Evolutionary conservation across 2,113 vertebrate species (phyloP), one percentile per base, ranked within the genome.

Genomic region (Oceanodroma tethys): DNA sequence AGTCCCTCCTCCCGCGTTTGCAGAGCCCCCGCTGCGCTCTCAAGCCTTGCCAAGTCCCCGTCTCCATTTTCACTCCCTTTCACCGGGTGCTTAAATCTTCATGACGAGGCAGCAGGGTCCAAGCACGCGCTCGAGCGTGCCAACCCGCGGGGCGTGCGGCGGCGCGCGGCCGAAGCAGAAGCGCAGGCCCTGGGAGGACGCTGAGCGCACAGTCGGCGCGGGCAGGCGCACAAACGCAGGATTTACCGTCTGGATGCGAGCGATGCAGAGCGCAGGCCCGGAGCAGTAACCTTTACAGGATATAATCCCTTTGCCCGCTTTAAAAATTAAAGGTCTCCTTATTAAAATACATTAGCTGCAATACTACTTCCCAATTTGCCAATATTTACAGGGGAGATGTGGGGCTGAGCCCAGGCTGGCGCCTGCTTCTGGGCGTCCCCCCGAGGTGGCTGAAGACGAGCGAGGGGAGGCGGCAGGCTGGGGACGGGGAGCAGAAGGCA

Each of bases 101-200:
- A 4, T 3, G 2, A 7, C 10, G 21, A 66, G 65, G 68, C 88
- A 89, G 55, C 22, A 13, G 43, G 43, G 58, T 18, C 58, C 48
- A 38, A 73, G 74, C 45, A 29, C 3, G 0, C 5, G 6, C 67
- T 58, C 2, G 2, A 2, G 1, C 10, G 4, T 18, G 6, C 34
- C 47, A 9, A 1, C 55, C 55, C 12, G 4, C 2, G 11, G 83
- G 62, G 20, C 4, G 38, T 3, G 42, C 19, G 6, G 2, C 10
- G 9, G 56, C 10, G 5, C 16, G 10, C 1, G 16, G 80, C 48
- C 5, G 13, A 12, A 40, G 86, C 63, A 18, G 72, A 26, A 14
- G 4, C 86, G 30, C 7, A 12, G 45, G 7, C 47, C 47, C 63
- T 56, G 0, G 15, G 80, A 6, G 36, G 56, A 25, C 34, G 91